Conservation (phyloP, 2,797 vertebrate species). For the Poeciliopsis presidionis region DNA sequence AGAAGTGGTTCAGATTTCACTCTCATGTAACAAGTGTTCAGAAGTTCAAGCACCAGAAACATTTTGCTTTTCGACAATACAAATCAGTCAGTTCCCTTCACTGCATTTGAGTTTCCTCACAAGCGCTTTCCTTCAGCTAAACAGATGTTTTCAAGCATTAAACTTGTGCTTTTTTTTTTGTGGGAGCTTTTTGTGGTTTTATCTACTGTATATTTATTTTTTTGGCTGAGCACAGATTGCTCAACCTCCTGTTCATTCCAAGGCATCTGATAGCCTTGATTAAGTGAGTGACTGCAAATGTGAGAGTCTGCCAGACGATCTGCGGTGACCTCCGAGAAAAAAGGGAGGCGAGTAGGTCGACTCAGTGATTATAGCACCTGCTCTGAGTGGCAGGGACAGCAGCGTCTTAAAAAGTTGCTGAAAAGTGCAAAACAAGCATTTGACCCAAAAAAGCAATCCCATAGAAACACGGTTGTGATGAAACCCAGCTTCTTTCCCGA, state of each 20-base stretch:
- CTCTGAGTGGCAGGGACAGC: neutral
- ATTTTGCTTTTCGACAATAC: neutral
- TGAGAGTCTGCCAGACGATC: slow-evolving; percentile 41
- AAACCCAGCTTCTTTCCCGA: slow-evolving; percentile 7
- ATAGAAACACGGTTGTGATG: neutral
- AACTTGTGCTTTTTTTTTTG: slow-evolving; percentile 4
- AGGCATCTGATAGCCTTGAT: slow-evolving; percentile 44
- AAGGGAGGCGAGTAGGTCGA: slow-evolving; percentile 11
- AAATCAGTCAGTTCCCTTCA: neutral
- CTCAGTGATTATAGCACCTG: slow-evolving; percentile 38
- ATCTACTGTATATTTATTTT: slow-evolving; percentile 25
- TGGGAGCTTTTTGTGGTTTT: slow-evolving; percentile 19
- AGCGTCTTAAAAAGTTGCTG: slow-evolving; percentile 10
- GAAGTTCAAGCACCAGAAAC: slow-evolving; percentile 2
- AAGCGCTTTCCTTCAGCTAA: neutral
- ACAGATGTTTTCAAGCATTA: slow-evolving; percentile 8
- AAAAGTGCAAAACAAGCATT: slow-evolving; percentile 9
- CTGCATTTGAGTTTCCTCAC: slow-evolving; percentile 5
- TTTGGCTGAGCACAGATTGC: slow-evolving; percentile 43
- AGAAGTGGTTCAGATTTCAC: slow-evolving; percentile 5
- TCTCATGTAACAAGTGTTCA: slow-evolving; percentile 16
- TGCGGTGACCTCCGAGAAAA: slow-evolving; percentile 40
- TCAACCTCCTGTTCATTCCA: slow-evolving; percentile 47
- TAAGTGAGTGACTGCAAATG: slow-evolving; percentile 44
- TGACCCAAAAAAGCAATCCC: neutral